phyloP scores from a whole-genome alignment of 64 coral and sea anemone genomes.

The Dendronephthya gigantea region DNA sequence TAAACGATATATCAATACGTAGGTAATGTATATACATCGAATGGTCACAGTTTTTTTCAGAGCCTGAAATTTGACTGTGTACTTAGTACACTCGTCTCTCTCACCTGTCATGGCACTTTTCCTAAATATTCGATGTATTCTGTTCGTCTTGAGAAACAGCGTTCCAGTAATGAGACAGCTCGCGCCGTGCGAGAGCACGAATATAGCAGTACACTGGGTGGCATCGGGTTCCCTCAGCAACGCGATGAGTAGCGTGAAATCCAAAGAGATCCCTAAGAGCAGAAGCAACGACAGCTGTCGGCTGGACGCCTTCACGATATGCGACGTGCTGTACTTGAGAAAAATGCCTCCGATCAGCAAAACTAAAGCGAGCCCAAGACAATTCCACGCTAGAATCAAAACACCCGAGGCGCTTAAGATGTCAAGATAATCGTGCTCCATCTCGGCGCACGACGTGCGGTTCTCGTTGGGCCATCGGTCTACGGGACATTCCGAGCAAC shows the following conservation, averaged over 20 bases:
- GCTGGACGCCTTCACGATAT: conserved; percentile 62
- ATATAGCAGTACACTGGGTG: conserved; percentile 44
- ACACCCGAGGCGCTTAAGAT: conserved; percentile 49
- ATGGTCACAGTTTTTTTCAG: too few species aligned
- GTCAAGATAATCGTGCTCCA: conserved; percentile 39
- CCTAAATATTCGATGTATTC: conserved; percentile 72
- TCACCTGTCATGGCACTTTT: conserved; percentile 71
- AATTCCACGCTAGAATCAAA: conserved; percentile 29
- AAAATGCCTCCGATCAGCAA: conserved; percentile 46
- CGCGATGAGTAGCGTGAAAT: conserved; percentile 47
- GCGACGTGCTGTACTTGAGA: conserved; percentile 42
- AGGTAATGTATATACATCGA: too few species aligned
- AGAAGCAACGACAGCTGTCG: conserved; percentile 47
- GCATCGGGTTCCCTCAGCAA: conserved; percentile 28
- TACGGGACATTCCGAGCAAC: conserved; percentile 42
- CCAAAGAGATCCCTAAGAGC: conserved; percentile 67
- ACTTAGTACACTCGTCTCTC: neutral
- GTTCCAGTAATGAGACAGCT: conserved; percentile 58
- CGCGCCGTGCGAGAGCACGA: conserved; percentile 47
- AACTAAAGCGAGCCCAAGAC: conserved; percentile 37
- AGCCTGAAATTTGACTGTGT: neutral
- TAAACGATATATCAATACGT: too few species aligned
- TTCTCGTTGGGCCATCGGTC: conserved; percentile 56
- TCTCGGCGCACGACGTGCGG: conserved; percentile 47
- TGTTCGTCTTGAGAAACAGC: conserved; percentile 63